Evolutionary conservation across 2,797 vertebrate species (phyloP).

Genomic region (Hydrolagus colliei): DNA sequence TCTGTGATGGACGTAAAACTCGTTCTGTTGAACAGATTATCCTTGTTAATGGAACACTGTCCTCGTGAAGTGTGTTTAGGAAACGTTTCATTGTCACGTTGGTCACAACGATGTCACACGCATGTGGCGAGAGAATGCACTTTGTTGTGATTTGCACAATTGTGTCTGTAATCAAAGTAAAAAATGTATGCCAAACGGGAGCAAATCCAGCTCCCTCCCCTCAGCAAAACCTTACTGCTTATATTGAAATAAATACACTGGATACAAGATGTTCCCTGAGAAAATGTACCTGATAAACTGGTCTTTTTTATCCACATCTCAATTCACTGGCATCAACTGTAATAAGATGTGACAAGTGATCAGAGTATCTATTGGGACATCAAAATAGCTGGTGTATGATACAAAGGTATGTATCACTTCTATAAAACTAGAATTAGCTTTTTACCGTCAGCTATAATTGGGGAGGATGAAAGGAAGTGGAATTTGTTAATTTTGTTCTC

Average conservation of each 20-base stretch:
- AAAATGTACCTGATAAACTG: neutral
- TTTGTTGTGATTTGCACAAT: conserved; percentile 22
- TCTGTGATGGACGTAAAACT: conserved; percentile 11
- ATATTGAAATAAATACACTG: conserved; percentile 16
- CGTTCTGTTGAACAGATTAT: neutral
- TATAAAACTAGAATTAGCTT: neutral
- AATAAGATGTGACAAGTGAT: neutral
- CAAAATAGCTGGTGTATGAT: conserved; percentile 5
- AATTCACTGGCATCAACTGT: neutral
- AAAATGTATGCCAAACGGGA: conserved; percentile 12
- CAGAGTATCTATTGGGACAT: neutral
- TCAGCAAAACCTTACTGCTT: conserved; percentile 1
- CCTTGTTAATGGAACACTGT: neutral
- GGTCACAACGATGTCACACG: conserved; percentile 23
- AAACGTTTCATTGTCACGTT: conserved; percentile 12
- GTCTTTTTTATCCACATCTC: neutral
- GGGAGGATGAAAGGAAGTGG: neutral
- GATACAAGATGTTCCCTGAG: neutral
- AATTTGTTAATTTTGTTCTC: neutral
- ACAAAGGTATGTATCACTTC: neutral
- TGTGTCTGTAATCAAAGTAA: neutral
- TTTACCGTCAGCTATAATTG: neutral
- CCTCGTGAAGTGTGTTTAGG: neutral
- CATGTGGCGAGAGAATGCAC: neutral
- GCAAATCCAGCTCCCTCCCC: neutral